Evolutionary conservation across 2,888 invertebrate species (phyloP), one percentile per base, ranked within the genome.

Genomic region (Rhagophthalmus giganteus): DNA sequence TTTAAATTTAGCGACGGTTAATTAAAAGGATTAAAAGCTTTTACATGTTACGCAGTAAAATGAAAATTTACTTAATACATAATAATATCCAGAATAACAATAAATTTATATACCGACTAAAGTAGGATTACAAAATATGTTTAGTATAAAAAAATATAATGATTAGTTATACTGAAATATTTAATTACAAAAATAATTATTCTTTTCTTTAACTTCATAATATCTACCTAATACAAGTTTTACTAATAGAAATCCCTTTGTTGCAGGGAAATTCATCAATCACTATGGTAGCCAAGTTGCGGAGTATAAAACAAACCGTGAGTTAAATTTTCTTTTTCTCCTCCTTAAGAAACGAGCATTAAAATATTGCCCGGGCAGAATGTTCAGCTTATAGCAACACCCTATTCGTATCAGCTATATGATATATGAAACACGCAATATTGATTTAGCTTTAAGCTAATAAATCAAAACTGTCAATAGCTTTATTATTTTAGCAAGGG

Each of bases 251-350:
- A 45, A 44, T 39, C 41, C 33, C 51, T 55, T 57, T 58, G 60
- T 72, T 72, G 50, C 65, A 73, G 72, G 70, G 49, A 70, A 69
- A 66, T 66, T 66, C 68, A 68, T 70, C 67, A 71, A 69, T 68
- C 70, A 70, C 58, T 67, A 69, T 58, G 59, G 63, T 54, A 69
- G 67, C 55, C 73, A 70, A 61, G 62, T 64, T 27, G 69, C 66
- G 35, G 71, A 70, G 55, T 66, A 66, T 50, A 70, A 69, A 55
- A 66, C 68, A 57, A 72, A 67, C 66, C 71, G 72, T 72, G 66
- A 72, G 73, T 72, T 65, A 55, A 57, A 46, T 47, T 42, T 58
- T 41, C 55, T 45, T 39, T 37, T 45, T 45, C 10, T 34, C 9
- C 37, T 37, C 12, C 37, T 34, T 54, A 35, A 41, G 34, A 40